These are phyloP conservation scores for Engystomops pustulosus DNA, from an alignment of 2,113 vertebrate genomes.

Conservation along the genomic window DNA sequence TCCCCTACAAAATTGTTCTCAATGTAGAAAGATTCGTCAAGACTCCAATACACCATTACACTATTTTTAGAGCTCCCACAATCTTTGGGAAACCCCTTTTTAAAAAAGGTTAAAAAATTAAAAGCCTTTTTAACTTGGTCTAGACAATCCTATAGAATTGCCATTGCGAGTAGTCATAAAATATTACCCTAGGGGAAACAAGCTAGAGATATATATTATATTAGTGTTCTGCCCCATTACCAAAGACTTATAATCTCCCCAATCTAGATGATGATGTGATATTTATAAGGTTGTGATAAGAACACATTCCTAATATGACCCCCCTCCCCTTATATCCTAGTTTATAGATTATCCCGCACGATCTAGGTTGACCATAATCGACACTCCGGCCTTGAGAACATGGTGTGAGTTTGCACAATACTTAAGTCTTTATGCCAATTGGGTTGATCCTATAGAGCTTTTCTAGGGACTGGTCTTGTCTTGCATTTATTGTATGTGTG, in stretches of 20 bases:
- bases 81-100: no score
- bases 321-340: not conserved
- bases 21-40: no score
- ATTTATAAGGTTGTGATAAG: not conserved
- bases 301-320: not conserved
- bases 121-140: not conserved
- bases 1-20: no score
- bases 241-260: not conserved
- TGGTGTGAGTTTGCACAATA: not conserved
- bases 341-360: not conserved
- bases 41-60: no score
- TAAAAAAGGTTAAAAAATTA: not conserved
- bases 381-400: not conserved
- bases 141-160: not conserved
- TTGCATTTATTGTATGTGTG: not conserved
- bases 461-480: constrained; percentile 12
- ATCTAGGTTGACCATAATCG: not conserved
- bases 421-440: not conserved
- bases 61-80: no score
- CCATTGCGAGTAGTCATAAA: not conserved
- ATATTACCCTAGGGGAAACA: not conserved
- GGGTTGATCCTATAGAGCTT: not conserved
- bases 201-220: not conserved
- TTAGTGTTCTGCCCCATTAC: not conserved
- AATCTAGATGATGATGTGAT: not conserved